phyloP scores from a whole-genome alignment of 2,888 invertebrate genomes.

The Spisula subtruncata region DNA sequence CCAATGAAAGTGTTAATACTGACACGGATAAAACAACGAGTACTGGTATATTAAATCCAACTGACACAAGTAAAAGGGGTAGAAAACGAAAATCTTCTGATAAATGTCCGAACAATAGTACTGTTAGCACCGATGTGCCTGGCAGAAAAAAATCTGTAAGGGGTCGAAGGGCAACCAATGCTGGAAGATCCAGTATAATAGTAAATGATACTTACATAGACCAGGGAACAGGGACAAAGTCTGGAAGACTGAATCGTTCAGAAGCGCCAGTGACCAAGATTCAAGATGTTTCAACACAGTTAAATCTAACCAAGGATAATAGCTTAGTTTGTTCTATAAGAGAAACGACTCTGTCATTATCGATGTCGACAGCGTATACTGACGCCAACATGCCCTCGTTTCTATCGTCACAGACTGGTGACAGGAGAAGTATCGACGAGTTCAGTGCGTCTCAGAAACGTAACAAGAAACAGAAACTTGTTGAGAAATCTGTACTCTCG shows the following conservation, averaged over 20 bases:
- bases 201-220: constrained; percentile 62
- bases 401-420: constrained; percentile 47
- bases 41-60: not conserved
- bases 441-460: constrained; percentile 66
- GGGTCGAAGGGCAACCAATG: constrained; percentile 3
- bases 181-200: constrained; percentile 39
- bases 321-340: constrained; percentile 61
- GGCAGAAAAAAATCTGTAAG: not conserved
- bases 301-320: constrained; percentile 67
- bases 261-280: constrained; percentile 34
- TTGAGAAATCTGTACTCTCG: constrained; percentile 36
- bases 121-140: not conserved
- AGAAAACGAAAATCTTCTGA: constrained; percentile 42
- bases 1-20: not conserved
- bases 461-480: constrained; percentile 40
- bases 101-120: not conserved
- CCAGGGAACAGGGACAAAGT: not conserved
- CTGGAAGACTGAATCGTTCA: not conserved
- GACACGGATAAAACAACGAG: not conserved
- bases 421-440: constrained; percentile 77
- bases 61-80: constrained; percentile 27
- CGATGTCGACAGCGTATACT: constrained; percentile 78
- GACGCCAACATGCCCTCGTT: constrained; percentile 71
- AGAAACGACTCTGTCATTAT: constrained; percentile 73
- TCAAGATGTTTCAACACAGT: constrained; percentile 58